Conservation (phyloP, 2,113 vertebrate genomes). For the Toxotes chatareus region DNA sequence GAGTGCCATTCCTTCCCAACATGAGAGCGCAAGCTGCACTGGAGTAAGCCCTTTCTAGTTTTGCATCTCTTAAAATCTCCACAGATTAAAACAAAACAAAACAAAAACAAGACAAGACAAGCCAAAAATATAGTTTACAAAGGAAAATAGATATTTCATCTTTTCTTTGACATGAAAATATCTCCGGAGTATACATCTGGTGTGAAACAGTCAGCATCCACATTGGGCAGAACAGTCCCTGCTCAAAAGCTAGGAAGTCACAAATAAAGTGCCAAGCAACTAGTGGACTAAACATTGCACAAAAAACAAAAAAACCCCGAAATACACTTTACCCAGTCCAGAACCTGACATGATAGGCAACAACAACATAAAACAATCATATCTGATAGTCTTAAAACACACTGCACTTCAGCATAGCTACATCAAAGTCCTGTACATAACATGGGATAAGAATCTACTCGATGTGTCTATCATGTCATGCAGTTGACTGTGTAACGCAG, state of each 20-base stretch:
- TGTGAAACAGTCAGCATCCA: conserved; percentile 83
- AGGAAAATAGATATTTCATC: conserved; percentile 77
- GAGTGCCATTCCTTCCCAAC: conserved; percentile 67
- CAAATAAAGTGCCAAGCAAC: conserved; percentile 84
- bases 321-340: conserved; percentile 55
- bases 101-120: conserved; percentile 53
- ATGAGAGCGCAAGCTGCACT: conserved; percentile 75
- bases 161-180: conserved; percentile 79
- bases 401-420: conserved; percentile 53
- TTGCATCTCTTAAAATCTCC: conserved; percentile 77
- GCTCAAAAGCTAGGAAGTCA: conserved; percentile 76
- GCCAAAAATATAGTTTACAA: conserved; percentile 69
- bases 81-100: conserved; percentile 46
- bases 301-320: conserved; percentile 22
- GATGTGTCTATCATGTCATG: conserved; percentile 63
- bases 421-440: conserved; percentile 51
- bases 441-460: conserved; percentile 40
- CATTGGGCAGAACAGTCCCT: conserved; percentile 79
- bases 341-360: conserved; percentile 66
- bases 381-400: conserved; percentile 46
- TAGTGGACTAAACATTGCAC: conserved; percentile 74
- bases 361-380: conserved; percentile 49
- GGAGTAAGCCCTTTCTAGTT: conserved; percentile 83
- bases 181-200: conserved; percentile 64
- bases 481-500: conserved; percentile 56